Percentiles rank a stretch among this genome's conserved stretches.
These are phyloP conservation scores for Sycophila sp. DNA, from an alignment of 1,140 invertebrate species.

Conservation along the genomic window DNA sequence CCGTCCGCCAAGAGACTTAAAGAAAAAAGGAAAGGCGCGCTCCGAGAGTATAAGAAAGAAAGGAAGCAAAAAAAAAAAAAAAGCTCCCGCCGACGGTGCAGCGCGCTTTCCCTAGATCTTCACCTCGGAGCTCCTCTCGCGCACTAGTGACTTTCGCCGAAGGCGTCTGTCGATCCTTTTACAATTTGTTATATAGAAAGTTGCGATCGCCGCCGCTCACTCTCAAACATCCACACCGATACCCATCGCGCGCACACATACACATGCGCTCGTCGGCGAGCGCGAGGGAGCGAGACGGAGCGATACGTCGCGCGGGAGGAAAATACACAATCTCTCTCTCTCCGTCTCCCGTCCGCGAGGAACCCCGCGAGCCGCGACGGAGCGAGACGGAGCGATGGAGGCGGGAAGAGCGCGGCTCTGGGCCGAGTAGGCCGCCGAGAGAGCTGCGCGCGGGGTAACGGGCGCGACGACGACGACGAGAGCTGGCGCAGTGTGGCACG, in stretches of 20 bases:
- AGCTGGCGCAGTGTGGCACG: slow-evolving; percentile 20
- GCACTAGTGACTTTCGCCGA: background rate
- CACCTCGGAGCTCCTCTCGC: background rate
- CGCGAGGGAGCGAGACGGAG: background rate
- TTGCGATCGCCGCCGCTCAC: background rate
- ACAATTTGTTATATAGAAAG: background rate
- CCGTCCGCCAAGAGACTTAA: no score
- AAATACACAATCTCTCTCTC: background rate
- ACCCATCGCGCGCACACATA: background rate
- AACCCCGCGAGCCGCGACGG: background rate
- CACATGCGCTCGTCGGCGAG: background rate
- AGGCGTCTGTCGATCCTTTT: background rate
- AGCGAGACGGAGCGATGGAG: background rate
- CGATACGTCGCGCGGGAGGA: background rate
- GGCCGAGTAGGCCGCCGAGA: background rate
- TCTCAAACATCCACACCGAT: no score
- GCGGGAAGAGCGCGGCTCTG: background rate
- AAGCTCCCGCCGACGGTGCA: background rate
- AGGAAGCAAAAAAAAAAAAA: background rate
- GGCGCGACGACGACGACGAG: slow-evolving; percentile 18
- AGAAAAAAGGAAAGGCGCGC: background rate
- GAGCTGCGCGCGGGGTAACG: background rate
- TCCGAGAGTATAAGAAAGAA: background rate
- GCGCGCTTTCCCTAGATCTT: background rate
- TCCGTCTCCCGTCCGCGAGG: background rate